phyloP scores from a whole-genome alignment of 1,140 invertebrate species.

The Pteromalus puparum region DNA sequence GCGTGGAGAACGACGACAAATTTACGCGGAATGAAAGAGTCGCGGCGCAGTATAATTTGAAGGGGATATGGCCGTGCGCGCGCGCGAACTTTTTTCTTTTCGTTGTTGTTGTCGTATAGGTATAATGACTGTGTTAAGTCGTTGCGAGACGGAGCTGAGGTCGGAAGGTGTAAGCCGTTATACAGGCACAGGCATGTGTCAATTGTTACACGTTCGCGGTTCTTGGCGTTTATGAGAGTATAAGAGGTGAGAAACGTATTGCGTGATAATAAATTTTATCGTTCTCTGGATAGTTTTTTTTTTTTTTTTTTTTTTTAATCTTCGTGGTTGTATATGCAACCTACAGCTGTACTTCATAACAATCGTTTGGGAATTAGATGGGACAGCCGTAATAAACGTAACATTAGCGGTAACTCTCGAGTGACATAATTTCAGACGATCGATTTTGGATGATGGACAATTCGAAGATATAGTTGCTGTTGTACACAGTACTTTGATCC shows the following conservation, averaged over 20 bases:
- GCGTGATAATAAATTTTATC: neutral
- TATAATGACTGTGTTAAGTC: conserved; percentile 29
- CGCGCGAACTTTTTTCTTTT: neutral
- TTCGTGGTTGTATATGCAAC: too few species aligned
- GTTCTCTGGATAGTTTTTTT: too few species aligned
- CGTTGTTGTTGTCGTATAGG: neutral
- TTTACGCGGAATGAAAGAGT: conserved; percentile 4
- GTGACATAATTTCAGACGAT: conserved; percentile 21
- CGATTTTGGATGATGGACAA: neutral
- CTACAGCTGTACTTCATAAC: too few species aligned
- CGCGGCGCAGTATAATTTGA: conserved; percentile 24
- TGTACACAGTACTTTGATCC: too few species aligned
- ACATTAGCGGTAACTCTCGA: neutral
- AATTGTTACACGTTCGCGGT: conserved; percentile 9
- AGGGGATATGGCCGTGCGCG: neutral
- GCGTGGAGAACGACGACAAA: neutral
- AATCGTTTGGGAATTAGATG: too few species aligned
- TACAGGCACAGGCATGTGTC: neutral
- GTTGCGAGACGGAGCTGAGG: neutral
- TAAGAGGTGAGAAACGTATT: neutral
- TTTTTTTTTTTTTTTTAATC: too few species aligned
- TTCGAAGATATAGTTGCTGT: neutral
- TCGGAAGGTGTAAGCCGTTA: neutral
- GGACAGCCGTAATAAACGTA: neutral
- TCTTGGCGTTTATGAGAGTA: neutral